phyloP scores from a whole-genome alignment of 2,797 vertebrate species.

The Amphiprion clarkii region DNA sequence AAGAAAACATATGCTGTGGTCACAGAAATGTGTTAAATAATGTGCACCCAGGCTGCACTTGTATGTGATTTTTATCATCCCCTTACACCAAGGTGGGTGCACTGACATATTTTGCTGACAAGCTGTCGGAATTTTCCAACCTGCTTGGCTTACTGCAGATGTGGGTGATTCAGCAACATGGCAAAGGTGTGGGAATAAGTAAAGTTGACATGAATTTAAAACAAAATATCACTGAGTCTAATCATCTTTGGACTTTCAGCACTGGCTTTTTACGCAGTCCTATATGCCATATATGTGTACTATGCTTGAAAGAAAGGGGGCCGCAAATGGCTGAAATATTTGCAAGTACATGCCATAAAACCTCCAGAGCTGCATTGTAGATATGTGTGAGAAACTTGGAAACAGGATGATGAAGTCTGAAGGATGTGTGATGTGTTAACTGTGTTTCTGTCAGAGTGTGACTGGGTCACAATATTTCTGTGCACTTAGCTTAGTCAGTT shows the following conservation, averaged over 20 bases:
- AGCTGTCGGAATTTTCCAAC: conserved; percentile 13
- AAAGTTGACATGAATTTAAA: background rate
- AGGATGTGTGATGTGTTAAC: background rate
- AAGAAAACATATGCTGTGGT: conserved; percentile 23
- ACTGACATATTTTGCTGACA: conserved; percentile 43
- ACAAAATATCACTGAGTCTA: too few species aligned
- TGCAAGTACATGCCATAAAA: background rate
- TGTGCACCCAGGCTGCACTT: conserved; percentile 42
- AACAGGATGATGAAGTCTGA: background rate
- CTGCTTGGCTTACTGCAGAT: conserved; percentile 9
- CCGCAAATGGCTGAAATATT: background rate
- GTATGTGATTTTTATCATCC: conserved; percentile 54
- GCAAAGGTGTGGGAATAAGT: conserved; percentile 17
- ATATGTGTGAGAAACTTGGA: background rate
- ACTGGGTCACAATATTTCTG: background rate
- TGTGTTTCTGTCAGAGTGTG: conserved; percentile 1
- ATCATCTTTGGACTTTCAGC: background rate
- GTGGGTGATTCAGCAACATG: conserved; percentile 8
- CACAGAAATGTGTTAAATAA: conserved; percentile 55
- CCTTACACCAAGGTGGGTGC: conserved; percentile 41
- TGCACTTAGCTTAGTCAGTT: background rate
- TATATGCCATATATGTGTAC: too few species aligned
- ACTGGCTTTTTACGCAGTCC: background rate
- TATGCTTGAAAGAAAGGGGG: background rate
- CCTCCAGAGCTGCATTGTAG: background rate